Evolutionary conservation across 2,113 vertebrate genomes (phyloP), one percentile per base, ranked within the genome.

Genomic region (Otolemur garnettii): DNA sequence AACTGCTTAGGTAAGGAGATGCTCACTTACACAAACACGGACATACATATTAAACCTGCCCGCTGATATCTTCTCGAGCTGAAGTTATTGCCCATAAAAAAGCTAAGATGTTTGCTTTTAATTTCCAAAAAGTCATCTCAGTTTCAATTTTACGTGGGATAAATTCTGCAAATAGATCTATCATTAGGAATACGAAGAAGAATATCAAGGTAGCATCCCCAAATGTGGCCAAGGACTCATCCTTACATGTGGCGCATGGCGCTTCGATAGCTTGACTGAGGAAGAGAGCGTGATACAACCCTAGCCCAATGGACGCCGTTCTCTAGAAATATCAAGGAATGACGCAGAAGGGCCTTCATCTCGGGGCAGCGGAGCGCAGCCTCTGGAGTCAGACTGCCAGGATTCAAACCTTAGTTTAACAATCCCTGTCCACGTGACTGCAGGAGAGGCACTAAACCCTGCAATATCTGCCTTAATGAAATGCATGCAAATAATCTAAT

Each of bases 1-100:
- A 98, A 97, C 21, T 97, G 95, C 96, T 95, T 95, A 98, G 92
- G 96, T 96, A 98, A 97, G 90, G 94, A 22, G 77, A 77, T 21
- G 75, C 45, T 93, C 62, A 90, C 94, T 97, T 81, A 79, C 57
- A 28, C 84, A 96, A 93, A 95, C 87, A 92, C 59, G 50, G 35
- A 93, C 86, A 86, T 55, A 82, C 53, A 60, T 93, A 97, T 90
- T 94, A 71, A 97, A 87, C 82, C 66, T 77, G 59, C 60, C 57
- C 9, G 13, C 91, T 90, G 85, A 64, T 92, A 96, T 79, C 77
- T 97, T 66, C 77, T 71, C 18, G 53, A 97, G 50, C 62, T 93
- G 89, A 97, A 96, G 87, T 94, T 96, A 96, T 92, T 82, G 84
- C 84, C 87, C 84, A 91, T 93, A 94, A 90, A 96, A 97, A 95